phyloP scores from a whole-genome alignment of 2,797 vertebrate genomes.

The Myiothlypis coronata region DNA sequence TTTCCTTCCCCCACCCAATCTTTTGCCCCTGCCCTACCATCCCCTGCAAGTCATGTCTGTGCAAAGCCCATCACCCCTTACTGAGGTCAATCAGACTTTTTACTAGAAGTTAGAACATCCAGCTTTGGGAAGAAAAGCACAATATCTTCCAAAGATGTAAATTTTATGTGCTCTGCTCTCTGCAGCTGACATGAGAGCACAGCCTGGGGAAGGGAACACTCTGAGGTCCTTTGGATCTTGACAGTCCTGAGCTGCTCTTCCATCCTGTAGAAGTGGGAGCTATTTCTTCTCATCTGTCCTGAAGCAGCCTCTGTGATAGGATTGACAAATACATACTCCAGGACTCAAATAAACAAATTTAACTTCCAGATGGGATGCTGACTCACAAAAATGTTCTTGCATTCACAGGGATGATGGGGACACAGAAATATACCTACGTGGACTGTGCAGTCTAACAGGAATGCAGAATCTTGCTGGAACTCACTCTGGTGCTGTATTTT shows the following conservation, averaged over 20 bases:
- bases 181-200: background rate
- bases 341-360: background rate
- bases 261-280: background rate
- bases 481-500: background rate
- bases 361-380: background rate
- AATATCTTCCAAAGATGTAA: background rate
- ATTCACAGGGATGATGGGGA: background rate
- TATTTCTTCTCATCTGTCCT: background rate
- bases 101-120: background rate
- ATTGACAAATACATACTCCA: background rate
- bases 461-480: background rate
- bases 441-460: background rate
- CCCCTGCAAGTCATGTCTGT: accelerated
- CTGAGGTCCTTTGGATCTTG: background rate
- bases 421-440: accelerated
- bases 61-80: background rate
- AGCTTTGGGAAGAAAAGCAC: background rate
- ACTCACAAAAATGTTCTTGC: background rate
- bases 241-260: background rate
- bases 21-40: background rate
- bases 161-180: background rate
- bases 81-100: background rate
- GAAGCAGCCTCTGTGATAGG: background rate
- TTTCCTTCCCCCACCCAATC: background rate
- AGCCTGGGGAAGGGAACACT: accelerated